These are phyloP conservation scores for Phengaris alcon DNA, from an alignment of 2,888 invertebrate genomes.

Conservation along the genomic window DNA sequence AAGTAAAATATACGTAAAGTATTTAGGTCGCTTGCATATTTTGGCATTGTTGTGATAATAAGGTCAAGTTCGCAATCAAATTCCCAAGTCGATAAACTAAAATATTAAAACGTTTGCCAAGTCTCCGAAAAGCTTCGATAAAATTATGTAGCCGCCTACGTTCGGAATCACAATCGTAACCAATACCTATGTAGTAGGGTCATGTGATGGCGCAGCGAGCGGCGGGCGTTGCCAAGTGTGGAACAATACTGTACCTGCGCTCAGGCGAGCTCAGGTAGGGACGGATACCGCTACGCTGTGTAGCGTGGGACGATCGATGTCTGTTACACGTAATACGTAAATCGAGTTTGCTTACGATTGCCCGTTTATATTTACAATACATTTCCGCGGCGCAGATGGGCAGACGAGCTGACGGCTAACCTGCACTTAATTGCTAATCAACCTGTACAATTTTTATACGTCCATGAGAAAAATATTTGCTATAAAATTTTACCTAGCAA, in stretches of 20 bases:
- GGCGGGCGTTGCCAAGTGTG: slow-evolving; percentile 43
- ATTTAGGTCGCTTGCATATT: slow-evolving; percentile 22
- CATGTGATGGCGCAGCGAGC: slow-evolving; percentile 47
- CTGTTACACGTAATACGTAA: slow-evolving; percentile 29
- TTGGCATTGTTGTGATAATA: slow-evolving; percentile 27
- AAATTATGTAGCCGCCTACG: slow-evolving; percentile 48
- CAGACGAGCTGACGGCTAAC: slow-evolving; percentile 22
- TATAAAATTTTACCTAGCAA: neutral
- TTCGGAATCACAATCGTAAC: slow-evolving; percentile 47
- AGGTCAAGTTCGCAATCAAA: slow-evolving; percentile 28
- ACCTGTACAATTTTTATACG: neutral
- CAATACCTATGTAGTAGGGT: slow-evolving; percentile 44
- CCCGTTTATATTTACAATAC: slow-evolving; percentile 23
- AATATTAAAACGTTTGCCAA: slow-evolving; percentile 38
- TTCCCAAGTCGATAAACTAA: slow-evolving; percentile 21
- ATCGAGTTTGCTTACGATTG: slow-evolving; percentile 25
- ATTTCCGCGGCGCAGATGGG: slow-evolving; percentile 17
- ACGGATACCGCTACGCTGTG: neutral
- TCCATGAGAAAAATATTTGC: neutral
- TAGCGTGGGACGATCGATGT: slow-evolving; percentile 26
- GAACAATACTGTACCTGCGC: slow-evolving; percentile 28
- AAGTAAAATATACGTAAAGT: neutral
- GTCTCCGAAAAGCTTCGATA: slow-evolving; percentile 40
- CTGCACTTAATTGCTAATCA: slow-evolving; percentile 24
- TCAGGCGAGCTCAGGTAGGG: slow-evolving; percentile 1